Base-by-base conservation (phyloP, 2,888 invertebrate genomes). In the Trypoxylon attenuatum region DNA sequence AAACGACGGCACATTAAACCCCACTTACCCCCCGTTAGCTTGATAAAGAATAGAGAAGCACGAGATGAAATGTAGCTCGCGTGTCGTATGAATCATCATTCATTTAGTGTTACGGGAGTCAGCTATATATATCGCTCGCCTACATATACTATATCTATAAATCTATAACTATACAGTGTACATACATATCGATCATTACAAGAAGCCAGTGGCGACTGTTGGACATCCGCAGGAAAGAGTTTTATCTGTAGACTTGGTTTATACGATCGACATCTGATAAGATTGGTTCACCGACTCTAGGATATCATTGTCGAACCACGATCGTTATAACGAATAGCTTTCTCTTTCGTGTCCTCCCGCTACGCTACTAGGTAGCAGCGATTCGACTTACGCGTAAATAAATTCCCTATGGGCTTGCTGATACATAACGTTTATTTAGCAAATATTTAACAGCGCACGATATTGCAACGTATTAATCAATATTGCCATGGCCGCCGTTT, bases 41-140 rank as follows among this genome's bases (percentile, higher is more conserved):
- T 49, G 67, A 71, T 69, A 72, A 78, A 79, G 73, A 81, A 81
- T 78, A 79, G 74, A 71, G 63, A 71, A 78, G 77, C 79, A 79
- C 68, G 69, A 80, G 70, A 75, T 75, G 73, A 81, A 81, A 81
- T 82, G 76, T n/a, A n/a, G 84, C 76, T 84, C 81, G 84, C 84
- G 84, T 84, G 84, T 81, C 76, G 77, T 83, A 82, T 84, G 84
- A 84, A 82, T 84, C 81, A 84, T 84, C 84, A 82, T 84, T 82
- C 80, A 77, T 81, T 84, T 81, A 80, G 76, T 79, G 79, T 84
- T 84, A 83, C 80, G 74, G 69, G 76, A 70, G 66, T n/a, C 64
- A 50, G 62, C 63, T 69, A 63, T 73, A 64, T 63, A 60, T 58
- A 63, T 73, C 67, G 68, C 70, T 73, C 71, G 65, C 53, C 52